phyloP scores from a whole-genome alignment of 2,113 vertebrate genomes.

The Tapirus terrestris region DNA sequence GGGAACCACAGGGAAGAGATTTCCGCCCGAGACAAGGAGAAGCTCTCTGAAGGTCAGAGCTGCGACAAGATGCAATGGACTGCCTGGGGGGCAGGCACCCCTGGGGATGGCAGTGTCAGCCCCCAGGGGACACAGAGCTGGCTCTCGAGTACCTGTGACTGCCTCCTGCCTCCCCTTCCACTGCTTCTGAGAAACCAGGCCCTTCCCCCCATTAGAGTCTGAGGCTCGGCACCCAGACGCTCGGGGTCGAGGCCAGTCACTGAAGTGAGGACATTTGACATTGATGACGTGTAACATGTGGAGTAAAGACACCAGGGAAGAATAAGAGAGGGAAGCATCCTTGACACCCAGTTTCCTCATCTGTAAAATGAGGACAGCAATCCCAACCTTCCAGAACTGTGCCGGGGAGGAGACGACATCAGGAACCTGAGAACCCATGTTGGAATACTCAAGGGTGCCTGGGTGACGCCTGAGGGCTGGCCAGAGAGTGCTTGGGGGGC shows the following conservation, averaged over 20 bases:
- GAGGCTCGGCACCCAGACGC: not conserved
- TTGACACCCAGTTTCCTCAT: not conserved
- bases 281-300: not conserved
- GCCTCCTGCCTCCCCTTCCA: not conserved
- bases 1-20: not conserved
- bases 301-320: not conserved
- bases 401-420: not conserved
- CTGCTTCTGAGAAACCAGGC: not conserved
- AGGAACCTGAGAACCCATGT: not conserved
- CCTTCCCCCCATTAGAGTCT: not conserved
- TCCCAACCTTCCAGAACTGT: not conserved
- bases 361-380: not conserved
- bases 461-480: not conserved
- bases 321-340: not conserved
- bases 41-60: not conserved
- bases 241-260: not conserved
- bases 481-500: too few relatives aligned
- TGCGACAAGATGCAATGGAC: not conserved
- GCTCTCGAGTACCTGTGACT: fast-evolving
- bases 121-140: fast-evolving
- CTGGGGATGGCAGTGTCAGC: not conserved
- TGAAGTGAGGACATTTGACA: not conserved
- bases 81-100: not conserved
- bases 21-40: not conserved
- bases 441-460: fast-evolving